Evolutionary conservation across 37 sponge, comb jelly and placozoan genomes (phyloP).

Genomic region (Chondrilla cf. caribensis): DNA sequence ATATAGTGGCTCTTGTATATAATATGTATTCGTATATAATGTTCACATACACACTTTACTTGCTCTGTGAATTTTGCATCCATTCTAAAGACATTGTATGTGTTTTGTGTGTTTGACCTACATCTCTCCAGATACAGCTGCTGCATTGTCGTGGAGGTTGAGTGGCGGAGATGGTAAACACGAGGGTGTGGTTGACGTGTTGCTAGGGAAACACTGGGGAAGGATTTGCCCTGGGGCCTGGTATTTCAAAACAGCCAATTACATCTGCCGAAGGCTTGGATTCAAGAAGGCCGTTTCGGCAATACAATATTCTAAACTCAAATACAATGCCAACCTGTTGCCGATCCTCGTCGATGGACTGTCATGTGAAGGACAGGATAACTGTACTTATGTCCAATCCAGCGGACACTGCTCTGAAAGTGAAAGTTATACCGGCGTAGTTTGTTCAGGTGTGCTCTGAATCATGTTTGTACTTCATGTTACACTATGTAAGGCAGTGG

Average conservation of each 20-base stretch:
- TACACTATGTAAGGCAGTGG: too few species aligned
- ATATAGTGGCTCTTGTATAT: too few species aligned
- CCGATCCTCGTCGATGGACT: background rate
- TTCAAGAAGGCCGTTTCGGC: background rate
- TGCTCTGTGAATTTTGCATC: too few species aligned
- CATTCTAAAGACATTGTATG: too few species aligned
- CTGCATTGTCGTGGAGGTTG: background rate
- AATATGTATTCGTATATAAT: too few species aligned
- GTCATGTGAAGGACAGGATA: background rate
- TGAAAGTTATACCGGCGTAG: too few species aligned
- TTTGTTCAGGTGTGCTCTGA: background rate
- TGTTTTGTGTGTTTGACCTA: too few species aligned
- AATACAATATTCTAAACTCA: background rate
- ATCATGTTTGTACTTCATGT: too few species aligned
- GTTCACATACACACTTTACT: too few species aligned
- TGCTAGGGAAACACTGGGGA: background rate
- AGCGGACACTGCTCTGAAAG: too few species aligned
- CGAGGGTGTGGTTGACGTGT: constrained; percentile 3
- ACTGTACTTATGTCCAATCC: too few species aligned
- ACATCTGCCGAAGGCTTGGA: background rate
- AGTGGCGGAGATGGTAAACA: background rate
- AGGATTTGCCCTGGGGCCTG: background rate
- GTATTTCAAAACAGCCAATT: background rate
- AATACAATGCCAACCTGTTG: background rate
- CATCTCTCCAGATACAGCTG: background rate